Evolutionary conservation across 2,888 invertebrate genomes (phyloP), one percentile per base, ranked within the genome.

Genomic region (Synanthedon formicaeformis): DNA sequence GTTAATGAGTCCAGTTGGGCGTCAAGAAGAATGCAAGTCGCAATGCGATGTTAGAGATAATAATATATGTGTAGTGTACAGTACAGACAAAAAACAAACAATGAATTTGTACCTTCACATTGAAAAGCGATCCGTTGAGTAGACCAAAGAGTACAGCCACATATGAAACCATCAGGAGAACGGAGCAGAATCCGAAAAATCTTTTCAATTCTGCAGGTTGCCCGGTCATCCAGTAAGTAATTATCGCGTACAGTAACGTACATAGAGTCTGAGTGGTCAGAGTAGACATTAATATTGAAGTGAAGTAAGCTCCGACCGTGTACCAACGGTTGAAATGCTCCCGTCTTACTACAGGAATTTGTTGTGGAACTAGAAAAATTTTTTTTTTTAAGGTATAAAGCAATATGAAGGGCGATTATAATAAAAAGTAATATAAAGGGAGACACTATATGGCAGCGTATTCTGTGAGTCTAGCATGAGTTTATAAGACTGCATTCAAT

Each of bases 251-350:
- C 5, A 91, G 75, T 10, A 94, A 74, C 0, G 96, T 95, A 64
- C 93, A 93, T 18, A 92, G 75, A 0, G 93, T 79, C 86, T 96
- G 96, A 58, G 93, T 91, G 0, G 96, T 97, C 61, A 97, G 85
- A 67, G 96, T 95, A 0, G 95, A 92, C 51, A 94, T 76, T 4
- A 94, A 91, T 50, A 93, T 92, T 10, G 96, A 93, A 16, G 92
- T 76, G 70, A 94, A 96, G 78, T 95, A 96, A 0, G 95, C 92
- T 51, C 92, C 92, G 2, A 96, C 81, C 16, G 94, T 94, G 79
- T 96, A 96, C 96, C 96, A 96, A 55, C 95, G 91, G 80, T 96
- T 96, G 65, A 96, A 93, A 71, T 96, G 94, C 71, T 96, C 96
- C 51, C 95, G 85, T 3, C 92, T 90, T 53, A 95, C 91, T 54